Base-by-base conservation (phyloP, 2,113 vertebrate species). In the Pyrgilauda ruficollis region DNA sequence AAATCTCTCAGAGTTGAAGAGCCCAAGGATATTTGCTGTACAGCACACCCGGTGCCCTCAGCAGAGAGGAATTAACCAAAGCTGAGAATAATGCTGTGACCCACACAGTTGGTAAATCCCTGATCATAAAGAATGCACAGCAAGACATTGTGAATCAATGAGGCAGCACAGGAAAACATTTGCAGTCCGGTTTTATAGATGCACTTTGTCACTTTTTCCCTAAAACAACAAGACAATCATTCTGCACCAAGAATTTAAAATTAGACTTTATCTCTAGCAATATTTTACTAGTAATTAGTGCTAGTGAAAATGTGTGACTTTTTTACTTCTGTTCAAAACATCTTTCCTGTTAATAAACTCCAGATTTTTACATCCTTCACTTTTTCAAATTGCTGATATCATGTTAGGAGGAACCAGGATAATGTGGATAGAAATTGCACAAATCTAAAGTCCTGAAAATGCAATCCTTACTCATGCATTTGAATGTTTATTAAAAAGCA, bases 361-460 rank as follows among this genome's bases (percentile, higher is more conserved):
- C 28, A 84, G 68, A 66, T 46, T 90, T 77, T 79, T 91, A 75
- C n/a, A 55, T 59, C 20, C 72, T 61, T 89, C 10, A 6, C 10
- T 52, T 64, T 76, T 92, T 88, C 43, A 62, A 41, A 33, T 75
- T 17, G 94, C 58, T 76, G 69, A 52, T 33, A 61, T 28, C 46
- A 1, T 52, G 24, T 47, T 73, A 31, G 41, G 35, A 83, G 39
- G 59, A 96, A 84, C 49, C 50, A 96, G 16, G 35, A 74, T 89
- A 94, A 96, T 50, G 52, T 44, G 28, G 84, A 85, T 33, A 83
- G 62, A 89, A 97, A 59, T 84, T 87, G 90, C 85, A 95, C 68
- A 92, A 56, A 88, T 91, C 79, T 90, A 61, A 89, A 67, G 13
- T 73, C 35, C 17, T 66, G 66, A 90, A 89, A 74, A 50, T 7